These are phyloP conservation scores for Tachuris rubrigastra DNA, from an alignment of 2,113 vertebrate species.

Conservation along the genomic window DNA sequence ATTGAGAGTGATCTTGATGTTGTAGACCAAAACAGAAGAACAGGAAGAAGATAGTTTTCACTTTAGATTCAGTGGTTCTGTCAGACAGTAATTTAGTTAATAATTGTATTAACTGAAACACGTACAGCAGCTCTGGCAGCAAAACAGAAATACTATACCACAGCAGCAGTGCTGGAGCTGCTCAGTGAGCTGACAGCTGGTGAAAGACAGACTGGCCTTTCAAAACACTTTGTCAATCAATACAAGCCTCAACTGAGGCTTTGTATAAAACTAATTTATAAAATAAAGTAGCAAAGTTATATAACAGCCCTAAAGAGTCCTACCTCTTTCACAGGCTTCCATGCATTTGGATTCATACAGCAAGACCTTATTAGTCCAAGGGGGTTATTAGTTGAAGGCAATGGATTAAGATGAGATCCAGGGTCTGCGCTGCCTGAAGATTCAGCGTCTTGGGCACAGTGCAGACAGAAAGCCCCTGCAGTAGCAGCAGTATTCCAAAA, in stretches of 20 bases:
- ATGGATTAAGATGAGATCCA: not conserved
- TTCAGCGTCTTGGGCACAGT: not conserved
- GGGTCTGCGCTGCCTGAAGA: not conserved
- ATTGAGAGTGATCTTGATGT: not conserved
- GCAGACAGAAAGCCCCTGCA: not conserved
- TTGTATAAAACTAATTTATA: too few species aligned
- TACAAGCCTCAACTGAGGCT: not conserved
- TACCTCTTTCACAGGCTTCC: not conserved
- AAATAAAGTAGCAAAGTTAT: not conserved
- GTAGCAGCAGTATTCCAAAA: not conserved
- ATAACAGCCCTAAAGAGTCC: not conserved
- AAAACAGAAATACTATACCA: conserved; percentile 1
- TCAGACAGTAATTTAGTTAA: not conserved
- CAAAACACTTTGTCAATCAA: conserved; percentile 26
- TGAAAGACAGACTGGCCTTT: conserved; percentile 6
- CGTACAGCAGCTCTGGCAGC: not conserved
- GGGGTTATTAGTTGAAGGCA: not conserved
- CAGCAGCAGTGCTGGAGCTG: not conserved
- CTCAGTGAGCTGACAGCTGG: not conserved
- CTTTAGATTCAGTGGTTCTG: not conserved
- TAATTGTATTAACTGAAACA: conserved; percentile 34
- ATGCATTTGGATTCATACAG: not conserved
- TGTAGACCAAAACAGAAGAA: not conserved
- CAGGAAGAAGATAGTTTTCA: not conserved
- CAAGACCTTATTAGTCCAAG: not conserved